A percentile compares a stretch with the other conserved stretches of the same genome.
These are phyloP conservation scores for Bucco capensis DNA, from an alignment of 2,113 vertebrate species.

Conservation along the genomic window DNA sequence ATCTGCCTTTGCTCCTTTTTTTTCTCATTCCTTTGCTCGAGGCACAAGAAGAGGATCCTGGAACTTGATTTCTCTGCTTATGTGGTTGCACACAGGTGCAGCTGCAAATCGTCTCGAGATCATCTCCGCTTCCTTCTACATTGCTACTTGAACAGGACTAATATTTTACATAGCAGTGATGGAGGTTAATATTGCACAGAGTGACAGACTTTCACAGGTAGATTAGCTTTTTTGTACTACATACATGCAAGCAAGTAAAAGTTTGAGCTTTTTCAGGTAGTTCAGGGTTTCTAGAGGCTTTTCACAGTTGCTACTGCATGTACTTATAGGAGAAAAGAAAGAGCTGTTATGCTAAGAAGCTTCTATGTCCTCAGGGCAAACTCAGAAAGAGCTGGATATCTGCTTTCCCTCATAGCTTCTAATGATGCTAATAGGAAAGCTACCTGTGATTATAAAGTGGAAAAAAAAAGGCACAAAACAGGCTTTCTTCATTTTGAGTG, in stretches of 20 bases:
- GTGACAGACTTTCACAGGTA: neutral
- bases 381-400: neutral
- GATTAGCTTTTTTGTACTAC: neutral
- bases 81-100: neutral
- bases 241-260: neutral
- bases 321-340: neutral
- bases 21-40: neutral
- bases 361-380: conserved; percentile 13
- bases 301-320: neutral
- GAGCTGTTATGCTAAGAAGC: neutral
- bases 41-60: neutral
- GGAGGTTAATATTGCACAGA: neutral
- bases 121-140: neutral
- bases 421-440: neutral
- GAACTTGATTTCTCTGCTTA: neutral
- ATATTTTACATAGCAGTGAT: neutral
- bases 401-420: neutral
- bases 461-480: neutral
- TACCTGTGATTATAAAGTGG: neutral
- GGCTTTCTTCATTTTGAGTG: neutral
- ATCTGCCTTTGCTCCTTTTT: neutral
- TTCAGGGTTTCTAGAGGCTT: neutral
- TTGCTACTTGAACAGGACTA: neutral
- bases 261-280: neutral
- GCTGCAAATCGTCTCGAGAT: neutral